A percentile compares a stretch with the other conserved stretches of the same genome.
Evolutionary conservation across 2,797 vertebrate genomes (phyloP).

Genomic region (Silurus lanzhouensis): DNA sequence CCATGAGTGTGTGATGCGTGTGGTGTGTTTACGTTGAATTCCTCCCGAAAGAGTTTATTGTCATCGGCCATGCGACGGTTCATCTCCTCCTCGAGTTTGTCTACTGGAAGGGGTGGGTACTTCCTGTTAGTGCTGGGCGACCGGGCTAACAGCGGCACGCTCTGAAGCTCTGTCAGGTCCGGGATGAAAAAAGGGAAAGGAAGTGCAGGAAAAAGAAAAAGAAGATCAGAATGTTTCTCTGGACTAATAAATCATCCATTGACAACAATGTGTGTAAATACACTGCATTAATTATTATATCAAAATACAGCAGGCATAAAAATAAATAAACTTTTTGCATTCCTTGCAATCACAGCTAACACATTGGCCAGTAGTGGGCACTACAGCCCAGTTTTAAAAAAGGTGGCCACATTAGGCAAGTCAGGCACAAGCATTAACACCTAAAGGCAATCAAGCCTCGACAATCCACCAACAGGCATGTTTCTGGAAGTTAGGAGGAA

Average conservation of each 20-base stretch:
- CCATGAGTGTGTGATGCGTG: conserved; percentile 19
- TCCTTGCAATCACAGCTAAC: background rate
- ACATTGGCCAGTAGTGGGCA: conserved; percentile 68
- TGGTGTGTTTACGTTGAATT: conserved; percentile 86
- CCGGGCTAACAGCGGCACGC: conserved; percentile 92
- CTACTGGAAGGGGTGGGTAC: conserved; percentile 92
- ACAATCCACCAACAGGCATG: background rate
- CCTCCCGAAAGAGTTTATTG: conserved; percentile 97
- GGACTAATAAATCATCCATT: background rate
- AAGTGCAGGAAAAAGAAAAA: conserved; percentile 47
- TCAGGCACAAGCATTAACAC: background rate
- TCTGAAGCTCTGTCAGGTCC: conserved; percentile 85
- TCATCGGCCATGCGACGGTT: conserved; percentile 97
- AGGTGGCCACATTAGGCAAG: background rate
- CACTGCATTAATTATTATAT: background rate
- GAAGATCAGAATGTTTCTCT: conserved; percentile 19
- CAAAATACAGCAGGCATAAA: background rate
- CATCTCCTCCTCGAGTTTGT: conserved; percentile 98
- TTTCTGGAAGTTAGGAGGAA: background rate
- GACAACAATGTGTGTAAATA: background rate
- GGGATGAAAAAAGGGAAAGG: conserved; percentile 57
- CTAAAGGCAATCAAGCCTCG: background rate
- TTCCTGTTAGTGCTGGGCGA: conserved; percentile 98
- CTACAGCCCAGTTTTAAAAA: conserved; percentile 37
- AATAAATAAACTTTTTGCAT: background rate